Evolutionary conservation across 1,140 invertebrate genomes (phyloP).

Genomic region (Steinernema khuongi): DNA sequence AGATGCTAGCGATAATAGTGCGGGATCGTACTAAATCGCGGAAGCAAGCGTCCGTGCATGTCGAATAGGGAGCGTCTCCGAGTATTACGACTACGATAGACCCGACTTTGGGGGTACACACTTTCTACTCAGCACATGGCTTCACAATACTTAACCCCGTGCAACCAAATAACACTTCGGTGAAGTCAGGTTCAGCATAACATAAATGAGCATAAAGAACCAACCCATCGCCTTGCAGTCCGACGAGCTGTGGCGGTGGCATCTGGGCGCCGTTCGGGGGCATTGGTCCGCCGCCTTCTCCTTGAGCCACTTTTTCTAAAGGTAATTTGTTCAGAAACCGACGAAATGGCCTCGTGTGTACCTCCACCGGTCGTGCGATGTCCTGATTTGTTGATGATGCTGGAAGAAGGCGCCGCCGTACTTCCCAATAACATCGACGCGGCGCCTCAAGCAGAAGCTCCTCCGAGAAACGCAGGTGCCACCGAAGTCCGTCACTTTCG

Average conservation of each 20-base stretch:
- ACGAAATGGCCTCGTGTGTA: not conserved
- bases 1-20: not conserved
- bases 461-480: not conserved
- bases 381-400: not conserved
- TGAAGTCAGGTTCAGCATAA: too few relatives aligned
- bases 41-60: not conserved
- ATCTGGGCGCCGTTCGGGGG: not conserved
- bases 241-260: not conserved
- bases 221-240: not conserved
- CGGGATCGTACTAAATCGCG: not conserved
- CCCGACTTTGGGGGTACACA: too few relatives aligned
- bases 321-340: not conserved
- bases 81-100: too few relatives aligned
- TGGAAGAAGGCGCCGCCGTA: constrained; percentile 1
- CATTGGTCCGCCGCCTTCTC: not conserved
- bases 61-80: too few relatives aligned
- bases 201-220: not conserved
- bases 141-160: too few relatives aligned
- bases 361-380: not conserved
- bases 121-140: too few relatives aligned
- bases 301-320: not conserved
- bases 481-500: not conserved
- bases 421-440: not conserved
- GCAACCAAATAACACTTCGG: not conserved
- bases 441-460: not conserved